Evolutionary conservation across 2,888 invertebrate genomes (phyloP), one percentile per base, ranked within the genome.

Genomic region (Bruchidius siliquastri): DNA sequence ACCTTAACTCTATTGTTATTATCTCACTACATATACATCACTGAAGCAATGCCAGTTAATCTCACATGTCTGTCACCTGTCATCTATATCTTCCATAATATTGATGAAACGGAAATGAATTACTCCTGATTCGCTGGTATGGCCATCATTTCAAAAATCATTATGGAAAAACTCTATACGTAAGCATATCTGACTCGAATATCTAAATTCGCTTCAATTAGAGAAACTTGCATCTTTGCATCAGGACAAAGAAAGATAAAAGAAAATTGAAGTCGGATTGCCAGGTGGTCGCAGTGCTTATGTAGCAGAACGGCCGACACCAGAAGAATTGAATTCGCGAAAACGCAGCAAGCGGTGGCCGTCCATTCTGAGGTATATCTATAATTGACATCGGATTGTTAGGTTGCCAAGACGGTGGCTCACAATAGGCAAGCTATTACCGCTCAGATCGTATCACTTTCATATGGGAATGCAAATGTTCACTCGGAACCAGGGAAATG

Each of bases 361-460:
- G 2, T n/a, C 22, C 68, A 20, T 69, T 72, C 71, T 73, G 72
- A 74, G 49, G 69, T 74, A 74, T 77, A 77, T 77, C 77, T 77
- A 76, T 77, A 78, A 79, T 78, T 76, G 77, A 78, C 78, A 78
- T 78, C 77, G 73, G 74, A 77, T 79, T 74, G 77, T 78, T 75
- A 75, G 76, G 76, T 76, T 78, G 75, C 75, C 74, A 76, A 76
- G 73, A 76, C 75, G 68, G 71, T 68, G 68, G 67, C 66, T 18
- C 71, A 74, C 73, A 72, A 75, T 71, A 49, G 74, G 72, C 73
- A 75, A 67, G 71, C 75, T 71, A 74, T 75, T 75, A 74, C 71
- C 22, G 72, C 67, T 21, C 21, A 74, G 75, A 75, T 74, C 49
- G 0, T 71, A 75, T 75, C 75, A 22, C 71, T 68, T 71, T n/a